Conservation (phyloP, 2,797 vertebrate genomes). For the Parauchenoglanis ngamensis region DNA sequence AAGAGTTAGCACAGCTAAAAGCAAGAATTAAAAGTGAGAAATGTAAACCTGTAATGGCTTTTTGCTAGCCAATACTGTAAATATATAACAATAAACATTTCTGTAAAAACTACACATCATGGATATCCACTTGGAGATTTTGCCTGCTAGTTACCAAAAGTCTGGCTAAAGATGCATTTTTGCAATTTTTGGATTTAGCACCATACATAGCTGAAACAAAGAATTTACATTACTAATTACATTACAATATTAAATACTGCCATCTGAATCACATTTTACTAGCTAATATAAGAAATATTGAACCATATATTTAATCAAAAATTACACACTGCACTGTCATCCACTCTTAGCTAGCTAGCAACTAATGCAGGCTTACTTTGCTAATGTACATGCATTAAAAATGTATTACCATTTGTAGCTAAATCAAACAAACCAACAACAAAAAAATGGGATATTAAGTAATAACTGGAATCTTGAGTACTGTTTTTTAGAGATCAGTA, state of each 20-base stretch:
- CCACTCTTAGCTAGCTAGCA: background rate
- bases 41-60: background rate
- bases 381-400: background rate
- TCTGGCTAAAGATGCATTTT: background rate
- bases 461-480: background rate
- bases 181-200: background rate
- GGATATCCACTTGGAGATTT: background rate
- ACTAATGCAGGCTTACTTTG: background rate
- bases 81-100: background rate
- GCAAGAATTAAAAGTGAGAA: background rate
- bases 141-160: background rate
- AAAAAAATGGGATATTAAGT: background rate
- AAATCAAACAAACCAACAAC: background rate
- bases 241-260: background rate
- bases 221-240: background rate
- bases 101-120: no score
- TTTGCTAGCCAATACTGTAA: background rate
- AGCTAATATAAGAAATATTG: background rate
- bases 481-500: background rate
- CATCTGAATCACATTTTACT: background rate
- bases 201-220: background rate
- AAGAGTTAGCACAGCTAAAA: background rate
- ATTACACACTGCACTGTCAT: background rate
- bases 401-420: background rate
- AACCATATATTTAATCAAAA: background rate